Evolutionary conservation across 2,888 invertebrate genomes (phyloP).

Genomic region (Amitus sp.): DNA sequence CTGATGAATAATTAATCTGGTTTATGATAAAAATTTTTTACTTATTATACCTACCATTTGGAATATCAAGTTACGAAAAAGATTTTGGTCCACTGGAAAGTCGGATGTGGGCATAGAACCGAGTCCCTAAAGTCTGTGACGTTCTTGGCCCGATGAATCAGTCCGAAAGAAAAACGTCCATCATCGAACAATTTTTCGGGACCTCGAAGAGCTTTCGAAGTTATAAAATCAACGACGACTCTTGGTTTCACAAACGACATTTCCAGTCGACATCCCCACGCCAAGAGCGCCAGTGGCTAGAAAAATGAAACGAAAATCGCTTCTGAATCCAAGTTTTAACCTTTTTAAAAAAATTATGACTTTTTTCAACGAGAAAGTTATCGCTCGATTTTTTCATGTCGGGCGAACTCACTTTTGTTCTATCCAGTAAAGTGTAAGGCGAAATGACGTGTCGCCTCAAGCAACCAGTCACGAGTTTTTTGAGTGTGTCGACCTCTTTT

Average conservation of each 20-base stretch:
- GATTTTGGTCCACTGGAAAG: too few relatives aligned
- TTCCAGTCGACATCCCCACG: slow-evolving; percentile 79
- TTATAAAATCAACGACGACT: slow-evolving; percentile 73
- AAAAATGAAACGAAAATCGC: slow-evolving; percentile 43
- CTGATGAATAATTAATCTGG: too few relatives aligned
- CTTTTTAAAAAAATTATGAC: background rate
- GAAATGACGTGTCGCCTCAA: slow-evolving; percentile 81
- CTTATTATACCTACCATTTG: too few relatives aligned
- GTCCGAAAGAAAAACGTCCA: slow-evolving; percentile 69
- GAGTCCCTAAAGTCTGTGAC: slow-evolving; percentile 66
- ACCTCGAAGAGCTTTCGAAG: slow-evolving; percentile 70
- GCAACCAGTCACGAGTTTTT: slow-evolving; percentile 73
- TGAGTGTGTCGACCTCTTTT: slow-evolving; percentile 72
- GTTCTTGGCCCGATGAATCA: slow-evolving; percentile 64
- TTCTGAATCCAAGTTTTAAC: too few relatives aligned
- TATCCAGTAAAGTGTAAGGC: slow-evolving; percentile 71
- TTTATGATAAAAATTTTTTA: slow-evolving; percentile 10
- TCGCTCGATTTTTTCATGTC: too few relatives aligned
- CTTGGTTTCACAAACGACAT: slow-evolving; percentile 75
- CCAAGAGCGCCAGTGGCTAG: slow-evolving; percentile 78
- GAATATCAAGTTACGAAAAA: too few relatives aligned
- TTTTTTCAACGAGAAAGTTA: too few relatives aligned
- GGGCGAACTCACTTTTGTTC: slow-evolving; percentile 71
- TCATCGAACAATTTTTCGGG: slow-evolving; percentile 65
- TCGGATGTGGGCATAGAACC: slow-evolving; percentile 63